Evolutionary conservation across 2,888 invertebrate genomes (phyloP).

Genomic region (Muschampia plurimacula): DNA sequence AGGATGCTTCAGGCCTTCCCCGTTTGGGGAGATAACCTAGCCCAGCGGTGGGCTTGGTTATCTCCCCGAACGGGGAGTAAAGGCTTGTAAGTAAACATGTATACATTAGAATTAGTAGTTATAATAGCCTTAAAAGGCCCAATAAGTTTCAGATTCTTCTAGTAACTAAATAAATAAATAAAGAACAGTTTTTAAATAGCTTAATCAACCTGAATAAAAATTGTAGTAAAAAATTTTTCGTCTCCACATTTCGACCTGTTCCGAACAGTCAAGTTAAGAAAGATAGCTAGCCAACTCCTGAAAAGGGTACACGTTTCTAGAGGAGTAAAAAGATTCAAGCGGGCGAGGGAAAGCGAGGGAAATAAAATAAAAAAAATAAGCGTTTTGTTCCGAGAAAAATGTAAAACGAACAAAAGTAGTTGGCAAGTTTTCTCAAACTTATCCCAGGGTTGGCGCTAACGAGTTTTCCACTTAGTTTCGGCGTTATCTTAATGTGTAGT

Average conservation of each 20-base stretch:
- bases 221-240: constrained; percentile 22
- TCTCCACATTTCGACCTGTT: constrained; percentile 59
- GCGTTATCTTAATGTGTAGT: constrained; percentile 45
- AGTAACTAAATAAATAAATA: no score
- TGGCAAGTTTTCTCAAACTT: constrained; percentile 80
- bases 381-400: constrained; percentile 74
- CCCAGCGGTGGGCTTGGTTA: no score
- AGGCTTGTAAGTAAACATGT: no score
- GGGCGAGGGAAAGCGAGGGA: constrained; percentile 46
- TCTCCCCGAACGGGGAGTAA: no score
- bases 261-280: constrained; percentile 79
- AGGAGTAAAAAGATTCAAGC: constrained; percentile 76
- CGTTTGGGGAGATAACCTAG: no score
- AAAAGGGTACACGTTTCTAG: constrained; percentile 83
- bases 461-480: constrained; percentile 46
- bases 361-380: constrained; percentile 55
- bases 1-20: no score
- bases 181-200: no score
- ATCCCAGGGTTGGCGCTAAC: constrained; percentile 61
- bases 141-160: no score
- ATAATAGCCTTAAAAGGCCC: no score
- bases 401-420: constrained; percentile 78
- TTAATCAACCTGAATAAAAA: no score
- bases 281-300: constrained; percentile 82
- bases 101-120: no score